Conservation (phyloP, 2,113 vertebrate species). For the Gnathonemus echidnorhynchus region DNA sequence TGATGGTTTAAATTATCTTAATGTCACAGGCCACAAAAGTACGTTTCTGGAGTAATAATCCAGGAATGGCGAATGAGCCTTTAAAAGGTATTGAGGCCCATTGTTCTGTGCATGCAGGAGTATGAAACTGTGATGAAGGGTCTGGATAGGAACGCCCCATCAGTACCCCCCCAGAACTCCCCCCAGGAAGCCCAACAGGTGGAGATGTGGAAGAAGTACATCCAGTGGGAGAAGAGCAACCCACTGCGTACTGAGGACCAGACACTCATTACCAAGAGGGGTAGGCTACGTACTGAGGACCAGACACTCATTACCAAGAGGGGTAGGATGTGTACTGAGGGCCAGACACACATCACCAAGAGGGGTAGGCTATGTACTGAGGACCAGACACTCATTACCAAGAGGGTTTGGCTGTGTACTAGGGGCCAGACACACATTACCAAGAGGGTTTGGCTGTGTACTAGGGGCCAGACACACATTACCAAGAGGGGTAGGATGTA, state of each 20-base stretch:
- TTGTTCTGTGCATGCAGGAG: slow-evolving; percentile 62
- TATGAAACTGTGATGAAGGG: slow-evolving; percentile 99
- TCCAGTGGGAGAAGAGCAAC: slow-evolving; percentile 99
- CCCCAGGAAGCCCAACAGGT: slow-evolving; percentile 97
- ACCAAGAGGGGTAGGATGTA: slow-evolving; percentile 83
- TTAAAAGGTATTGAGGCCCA: neutral
- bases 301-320: neutral
- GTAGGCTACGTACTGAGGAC: slow-evolving; percentile 44
- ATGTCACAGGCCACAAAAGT: neutral
- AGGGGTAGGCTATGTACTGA: slow-evolving; percentile 71
- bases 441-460: slow-evolving; percentile 56
- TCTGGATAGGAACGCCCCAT: slow-evolving; percentile 92
- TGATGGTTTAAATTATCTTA: neutral
- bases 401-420: slow-evolving; percentile 85
- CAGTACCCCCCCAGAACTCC: slow-evolving; percentile 93
- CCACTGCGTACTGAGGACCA: slow-evolving; percentile 95
- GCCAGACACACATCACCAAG: no score
- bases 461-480: slow-evolving; percentile 95
- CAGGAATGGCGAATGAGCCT: neutral
- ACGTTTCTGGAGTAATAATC: neutral
- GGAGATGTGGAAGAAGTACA: slow-evolving; percentile 99
- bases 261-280: slow-evolving; percentile 97
- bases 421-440: no score
- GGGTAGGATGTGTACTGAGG: neutral
- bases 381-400: slow-evolving; percentile 87